Percentiles rank a stretch among this genome's conserved stretches.
Conservation (phyloP, 2,888 invertebrate genomes). For the Clusia tigrina region DNA sequence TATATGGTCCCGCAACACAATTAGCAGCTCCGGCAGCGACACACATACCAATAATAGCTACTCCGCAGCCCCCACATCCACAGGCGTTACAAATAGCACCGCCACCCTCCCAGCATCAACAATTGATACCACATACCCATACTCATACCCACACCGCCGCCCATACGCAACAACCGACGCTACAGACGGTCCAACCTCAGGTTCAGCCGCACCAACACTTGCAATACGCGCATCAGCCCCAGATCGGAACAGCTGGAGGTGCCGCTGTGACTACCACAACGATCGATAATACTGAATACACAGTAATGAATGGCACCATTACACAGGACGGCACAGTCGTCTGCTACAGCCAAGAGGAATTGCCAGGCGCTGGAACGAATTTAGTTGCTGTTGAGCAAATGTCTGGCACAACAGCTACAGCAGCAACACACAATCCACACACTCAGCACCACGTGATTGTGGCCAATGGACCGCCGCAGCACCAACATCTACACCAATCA, state of each 20-base stretch:
- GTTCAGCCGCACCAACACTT: slow-evolving; percentile 41
- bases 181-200: slow-evolving; percentile 45
- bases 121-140: slow-evolving; percentile 41
- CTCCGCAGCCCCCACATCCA: slow-evolving; percentile 48
- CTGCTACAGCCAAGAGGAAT: slow-evolving; percentile 55
- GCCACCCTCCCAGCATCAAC: slow-evolving; percentile 50
- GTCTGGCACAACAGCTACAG: slow-evolving; percentile 38
- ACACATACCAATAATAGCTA: slow-evolving; percentile 59
- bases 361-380: slow-evolving; percentile 49
- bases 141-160: slow-evolving; percentile 39
- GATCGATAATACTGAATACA: slow-evolving; percentile 57
- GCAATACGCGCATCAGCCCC: slow-evolving; percentile 33
- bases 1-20: slow-evolving; percentile 60
- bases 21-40: slow-evolving; percentile 55
- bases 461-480: slow-evolving; percentile 42
- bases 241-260: slow-evolving; percentile 50
- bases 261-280: slow-evolving; percentile 31
- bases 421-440: slow-evolving; percentile 33
- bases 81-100: slow-evolving; percentile 43
- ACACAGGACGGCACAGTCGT: slow-evolving; percentile 55
- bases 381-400: slow-evolving; percentile 58
- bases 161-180: slow-evolving; percentile 37
- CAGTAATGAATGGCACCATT: slow-evolving; percentile 61
- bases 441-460: slow-evolving; percentile 43
- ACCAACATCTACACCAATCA: slow-evolving; percentile 38